These are phyloP conservation scores for Nephrotoma flavescens DNA, from an alignment of 2,888 invertebrate genomes.

Conservation along the genomic window DNA sequence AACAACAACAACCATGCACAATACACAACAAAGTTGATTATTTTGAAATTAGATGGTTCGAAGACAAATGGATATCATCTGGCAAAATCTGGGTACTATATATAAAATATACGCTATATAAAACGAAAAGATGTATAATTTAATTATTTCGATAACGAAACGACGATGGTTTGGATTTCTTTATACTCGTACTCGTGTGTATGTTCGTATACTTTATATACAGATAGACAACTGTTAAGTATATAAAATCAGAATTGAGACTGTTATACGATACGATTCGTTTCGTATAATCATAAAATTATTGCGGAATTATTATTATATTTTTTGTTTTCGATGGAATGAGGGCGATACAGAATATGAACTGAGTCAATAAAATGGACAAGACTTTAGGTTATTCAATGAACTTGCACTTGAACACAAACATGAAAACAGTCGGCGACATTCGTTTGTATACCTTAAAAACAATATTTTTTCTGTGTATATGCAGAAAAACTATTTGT, in stretches of 20 bases:
- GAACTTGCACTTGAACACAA: too few relatives aligned
- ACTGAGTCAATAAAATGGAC: neutral
- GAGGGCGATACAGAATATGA: neutral
- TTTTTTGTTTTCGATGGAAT: neutral
- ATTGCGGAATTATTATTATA: neutral
- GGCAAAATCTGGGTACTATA: constrained; percentile 11
- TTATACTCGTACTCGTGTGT: neutral
- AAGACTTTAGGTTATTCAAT: too few relatives aligned
- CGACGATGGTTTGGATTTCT: neutral
- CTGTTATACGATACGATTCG: neutral
- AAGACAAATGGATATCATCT: constrained; percentile 13
- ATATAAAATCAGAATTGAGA: neutral
- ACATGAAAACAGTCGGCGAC: too few relatives aligned
- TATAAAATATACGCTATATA: neutral
- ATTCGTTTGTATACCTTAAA: too few relatives aligned
- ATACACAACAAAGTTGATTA: neutral
- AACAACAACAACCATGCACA: neutral
- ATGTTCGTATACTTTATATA: neutral
- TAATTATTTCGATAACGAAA: neutral
- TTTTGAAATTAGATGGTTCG: constrained; percentile 1
- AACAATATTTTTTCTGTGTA: too few relatives aligned
- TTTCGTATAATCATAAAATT: neutral
- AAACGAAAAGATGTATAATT: neutral
- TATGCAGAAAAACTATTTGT: too few relatives aligned
- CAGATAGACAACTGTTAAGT: neutral